A percentile compares a stretch with the other conserved stretches of the same genome.
Conservation (phyloP, 2,888 invertebrate genomes). For the Tolmerus cingulatus region DNA sequence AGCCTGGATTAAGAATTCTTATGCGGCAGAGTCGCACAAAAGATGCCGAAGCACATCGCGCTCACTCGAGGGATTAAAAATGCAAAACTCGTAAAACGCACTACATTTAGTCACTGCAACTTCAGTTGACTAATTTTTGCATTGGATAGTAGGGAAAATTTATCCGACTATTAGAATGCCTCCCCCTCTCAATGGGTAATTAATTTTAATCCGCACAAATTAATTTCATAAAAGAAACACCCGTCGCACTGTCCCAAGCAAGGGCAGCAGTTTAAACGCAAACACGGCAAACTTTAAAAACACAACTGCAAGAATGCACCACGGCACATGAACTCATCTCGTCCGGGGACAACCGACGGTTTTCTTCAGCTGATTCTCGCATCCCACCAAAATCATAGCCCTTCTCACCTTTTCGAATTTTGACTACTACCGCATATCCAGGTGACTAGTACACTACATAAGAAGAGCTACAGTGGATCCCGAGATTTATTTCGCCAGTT, state of each 20-base stretch:
- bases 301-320: not conserved
- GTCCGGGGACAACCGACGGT: not conserved
- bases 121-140: not conserved
- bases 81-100: not conserved
- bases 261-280: not conserved
- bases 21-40: not conserved
- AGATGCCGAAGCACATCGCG: not conserved
- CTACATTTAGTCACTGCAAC: not conserved
- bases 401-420: not conserved
- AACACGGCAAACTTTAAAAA: not conserved
- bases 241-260: not conserved
- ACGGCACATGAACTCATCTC: not conserved
- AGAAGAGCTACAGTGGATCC: not conserved
- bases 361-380: not conserved
- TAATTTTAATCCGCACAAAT: constrained; percentile 34
- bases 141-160: not conserved
- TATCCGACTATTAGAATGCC: not conserved
- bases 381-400: not conserved
- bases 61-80: constrained; percentile 2
- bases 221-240: constrained; percentile 15
- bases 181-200: not conserved
- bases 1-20: not conserved
- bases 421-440: not conserved
- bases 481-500: not conserved
- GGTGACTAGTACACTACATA: not conserved